Evolutionary conservation across 2,888 invertebrate species (phyloP).

Genomic region (Heliconius ethilla): DNA sequence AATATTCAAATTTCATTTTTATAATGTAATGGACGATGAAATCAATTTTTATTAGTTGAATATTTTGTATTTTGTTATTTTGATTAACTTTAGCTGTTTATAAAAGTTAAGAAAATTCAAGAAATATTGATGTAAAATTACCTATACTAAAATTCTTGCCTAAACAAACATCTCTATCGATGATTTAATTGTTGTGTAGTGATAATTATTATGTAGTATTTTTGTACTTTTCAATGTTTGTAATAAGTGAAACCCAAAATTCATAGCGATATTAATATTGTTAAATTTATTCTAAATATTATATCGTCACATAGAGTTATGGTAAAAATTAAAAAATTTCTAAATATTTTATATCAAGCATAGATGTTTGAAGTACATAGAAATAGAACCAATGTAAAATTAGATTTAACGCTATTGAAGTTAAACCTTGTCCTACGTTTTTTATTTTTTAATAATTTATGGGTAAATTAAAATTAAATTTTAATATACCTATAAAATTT

Average conservation of each 20-base stretch:
- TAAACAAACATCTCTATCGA: slow-evolving; percentile 8
- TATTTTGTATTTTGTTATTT: background rate
- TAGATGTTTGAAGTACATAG: slow-evolving; percentile 15
- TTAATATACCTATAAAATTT: background rate
- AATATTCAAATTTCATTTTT: background rate
- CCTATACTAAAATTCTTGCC: slow-evolving; percentile 14
- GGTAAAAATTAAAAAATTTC: background rate
- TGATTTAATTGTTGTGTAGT: slow-evolving; percentile 25
- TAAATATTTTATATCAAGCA: background rate
- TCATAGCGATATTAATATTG: slow-evolving; percentile 5
- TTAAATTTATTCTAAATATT: background rate
- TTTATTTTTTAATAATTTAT: background rate
- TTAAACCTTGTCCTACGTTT: background rate
- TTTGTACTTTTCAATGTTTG: slow-evolving; percentile 32
- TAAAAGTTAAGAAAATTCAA: background rate
- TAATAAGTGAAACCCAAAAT: slow-evolving; percentile 13
- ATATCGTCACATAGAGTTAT: background rate
- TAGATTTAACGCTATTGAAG: background rate
- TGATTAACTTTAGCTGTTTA: background rate
- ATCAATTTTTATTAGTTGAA: background rate
- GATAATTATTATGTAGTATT: slow-evolving; percentile 25
- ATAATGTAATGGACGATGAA: background rate
- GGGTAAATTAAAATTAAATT: background rate
- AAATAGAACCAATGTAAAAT: slow-evolving; percentile 2
- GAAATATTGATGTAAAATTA: background rate